phyloP scores from a whole-genome alignment of 2,888 invertebrate genomes.

The Amaurobius ferox region DNA sequence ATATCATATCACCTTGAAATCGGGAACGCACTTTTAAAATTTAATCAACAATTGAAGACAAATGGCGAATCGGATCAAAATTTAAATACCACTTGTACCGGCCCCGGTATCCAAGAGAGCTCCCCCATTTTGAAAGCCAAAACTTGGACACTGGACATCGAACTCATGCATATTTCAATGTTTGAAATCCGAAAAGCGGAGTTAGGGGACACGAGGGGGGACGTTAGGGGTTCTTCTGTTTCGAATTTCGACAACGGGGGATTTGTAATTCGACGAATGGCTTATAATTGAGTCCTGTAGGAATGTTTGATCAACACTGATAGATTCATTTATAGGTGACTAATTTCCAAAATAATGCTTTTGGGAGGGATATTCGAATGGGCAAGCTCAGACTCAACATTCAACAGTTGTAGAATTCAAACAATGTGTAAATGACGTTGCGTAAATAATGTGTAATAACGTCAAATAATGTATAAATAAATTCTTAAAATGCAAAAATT shows the following conservation, averaged over 20 bases:
- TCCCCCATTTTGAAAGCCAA: constrained; percentile 63
- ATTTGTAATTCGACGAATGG: neutral
- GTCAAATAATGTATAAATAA: too few species aligned
- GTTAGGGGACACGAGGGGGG: neutral
- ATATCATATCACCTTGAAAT: neutral
- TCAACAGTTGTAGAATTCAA: too few species aligned
- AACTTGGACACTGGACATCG: constrained; percentile 58
- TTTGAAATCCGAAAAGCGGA: constrained; percentile 42
- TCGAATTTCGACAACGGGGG: neutral
- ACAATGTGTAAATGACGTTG: too few species aligned
- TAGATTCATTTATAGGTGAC: neutral
- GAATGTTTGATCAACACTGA: neutral
- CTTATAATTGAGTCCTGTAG: neutral
- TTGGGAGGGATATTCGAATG: too few species aligned
- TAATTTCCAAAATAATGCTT: too few species aligned
- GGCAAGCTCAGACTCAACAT: too few species aligned
- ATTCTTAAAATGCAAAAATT: too few species aligned
- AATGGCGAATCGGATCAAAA: constrained; percentile 51
- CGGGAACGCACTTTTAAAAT: constrained; percentile 48
- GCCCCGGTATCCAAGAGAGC: constrained; percentile 31
- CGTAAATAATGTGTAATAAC: too few species aligned
- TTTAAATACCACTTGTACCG: constrained; percentile 41
- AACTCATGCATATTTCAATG: constrained; percentile 57
- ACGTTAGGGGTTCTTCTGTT: constrained; percentile 12
- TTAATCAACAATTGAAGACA: constrained; percentile 70